A percentile compares a stretch with the other conserved stretches of the same genome.
Conservation (phyloP, 2,888 invertebrate genomes). For the Nineta flava region DNA sequence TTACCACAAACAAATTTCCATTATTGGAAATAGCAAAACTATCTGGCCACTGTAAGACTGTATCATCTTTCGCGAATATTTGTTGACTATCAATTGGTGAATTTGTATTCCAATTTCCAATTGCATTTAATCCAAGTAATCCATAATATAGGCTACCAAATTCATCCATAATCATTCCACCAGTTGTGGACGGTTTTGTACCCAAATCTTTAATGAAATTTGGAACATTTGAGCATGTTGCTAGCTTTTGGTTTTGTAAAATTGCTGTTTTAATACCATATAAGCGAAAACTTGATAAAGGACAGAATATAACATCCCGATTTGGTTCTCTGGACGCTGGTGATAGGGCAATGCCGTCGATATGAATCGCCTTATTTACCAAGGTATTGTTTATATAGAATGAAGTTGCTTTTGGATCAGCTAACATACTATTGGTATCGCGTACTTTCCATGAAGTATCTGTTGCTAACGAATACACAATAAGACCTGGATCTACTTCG, state of each 20-base stretch:
- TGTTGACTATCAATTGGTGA: conserved; percentile 35
- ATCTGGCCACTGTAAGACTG: conserved; percentile 57
- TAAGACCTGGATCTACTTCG: conserved; percentile 49
- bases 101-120: conserved; percentile 53
- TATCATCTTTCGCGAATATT: conserved; percentile 47
- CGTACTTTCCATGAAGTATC: conserved; percentile 55
- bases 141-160: conserved; percentile 53
- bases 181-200: conserved; percentile 47
- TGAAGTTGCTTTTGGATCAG: conserved; percentile 36
- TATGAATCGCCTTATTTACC: conserved; percentile 39
- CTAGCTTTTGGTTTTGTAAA: conserved; percentile 36
- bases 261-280: conserved; percentile 46
- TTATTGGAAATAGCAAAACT: conserved; percentile 42
- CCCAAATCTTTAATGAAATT: conserved; percentile 39
- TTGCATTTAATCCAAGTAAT: conserved; percentile 47
- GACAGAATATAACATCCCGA: conserved; percentile 46
- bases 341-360: conserved; percentile 57
- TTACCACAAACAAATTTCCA: conserved; percentile 47
- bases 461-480: conserved; percentile 48
- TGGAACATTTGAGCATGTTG: conserved; percentile 17
- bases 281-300: conserved; percentile 49
- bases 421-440: conserved; percentile 44
- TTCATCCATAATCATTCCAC: conserved; percentile 62
- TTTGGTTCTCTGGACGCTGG: conserved; percentile 23
- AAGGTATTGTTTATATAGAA: conserved; percentile 44